Base-by-base conservation (phyloP, 2,888 invertebrate species). In the Blastobasis adustella region DNA sequence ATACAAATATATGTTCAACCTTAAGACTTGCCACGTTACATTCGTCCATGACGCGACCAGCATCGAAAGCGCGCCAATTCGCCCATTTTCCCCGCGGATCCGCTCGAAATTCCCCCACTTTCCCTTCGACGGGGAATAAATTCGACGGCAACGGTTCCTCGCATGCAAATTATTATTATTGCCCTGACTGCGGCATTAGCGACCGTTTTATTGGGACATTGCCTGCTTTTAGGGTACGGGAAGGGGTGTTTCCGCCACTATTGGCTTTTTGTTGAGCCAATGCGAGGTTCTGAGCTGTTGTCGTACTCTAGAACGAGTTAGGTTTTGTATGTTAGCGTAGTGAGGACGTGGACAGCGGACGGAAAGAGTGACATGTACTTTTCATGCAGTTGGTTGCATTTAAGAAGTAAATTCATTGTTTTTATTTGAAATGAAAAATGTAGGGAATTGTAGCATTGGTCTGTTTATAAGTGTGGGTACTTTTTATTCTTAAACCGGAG, bases 161-260 rank as follows among this genome's bases (percentile, higher is more conserved):
- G 73, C 73, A 78, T 77, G 77, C 79, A 78, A 77, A 79, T 79
- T 76, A 78, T 79, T 76, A 75, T 79, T 77, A 77, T 79, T 76
- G 75, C 72, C 72, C 74, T 71, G 66, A 69, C 69, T 68, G 56
- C 63, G 63, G 74, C 72, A 78, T 79, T 78, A 77, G 73, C 68
- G 68, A 65, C 66, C 67, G 63, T 73, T 73, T 73, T 73, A 74
- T 71, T 65, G 45, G 45, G 23, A 45, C 44, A 23, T 45, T 38
- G 55, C 56, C 54, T 56, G 56, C 58, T 59, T 65, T 63, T 62
- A 49, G 54, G 45, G 40, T 10, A 7, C 44, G 6, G n/a, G n/a
- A 49, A 49, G 40, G 10, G 43, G 44, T 44, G 37, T 49, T 48
- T 46, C 38, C 23, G 10, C 23, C 10, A n/a, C n/a, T 10, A 10